Base-by-base conservation (phyloP, 2,888 invertebrate genomes). In the Patella pellucida region DNA sequence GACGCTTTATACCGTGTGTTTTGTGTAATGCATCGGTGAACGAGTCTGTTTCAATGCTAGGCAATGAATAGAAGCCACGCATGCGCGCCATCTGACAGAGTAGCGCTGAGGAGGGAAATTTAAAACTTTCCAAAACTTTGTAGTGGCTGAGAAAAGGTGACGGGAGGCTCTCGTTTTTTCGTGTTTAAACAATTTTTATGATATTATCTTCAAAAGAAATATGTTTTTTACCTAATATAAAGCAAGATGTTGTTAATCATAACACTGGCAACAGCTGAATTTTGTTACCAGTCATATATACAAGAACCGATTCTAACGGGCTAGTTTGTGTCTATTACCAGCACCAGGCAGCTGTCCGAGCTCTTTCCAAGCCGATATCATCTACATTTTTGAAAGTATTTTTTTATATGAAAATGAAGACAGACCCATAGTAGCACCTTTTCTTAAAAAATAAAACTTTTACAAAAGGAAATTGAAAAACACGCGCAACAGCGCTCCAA, bases 41-140 rank as follows among this genome's bases (percentile, higher is more conserved):
- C 62, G 62, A 62, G 62, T 11, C 62, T 23, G 19, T 62, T 62
- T 23, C 62, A 62, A 62, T 62, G 23, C 62, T 62, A 62, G 19
- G 23, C 62, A 62, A 12, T 62, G 62, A 62, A 62, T 62, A 23
- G 62, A 62, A 23, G 23, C 62, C 62, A 62, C 62, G 62, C 62
- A 62, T 62, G 62, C 62, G 62, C 62, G 62, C 23, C 23, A 19
- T 62, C 62, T 23, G 23, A 62, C 23, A 62, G 62, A 62, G 62
- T 62, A 11, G 62, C 62, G 62, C 62, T 62, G 62, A 62, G 76
- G 76, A 76, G 76, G 76, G 76, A 76, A 76, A 73, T 76, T 76
- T 73, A 73, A 76, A 76, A 71, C 73, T 76, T 71, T 68, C 68
- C 19, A 41, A 62, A 56, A 67, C 16, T 41, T 54, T 56, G 23